Evolutionary conservation across 2,888 invertebrate genomes (phyloP).

Genomic region (Pedicia rivosa): DNA sequence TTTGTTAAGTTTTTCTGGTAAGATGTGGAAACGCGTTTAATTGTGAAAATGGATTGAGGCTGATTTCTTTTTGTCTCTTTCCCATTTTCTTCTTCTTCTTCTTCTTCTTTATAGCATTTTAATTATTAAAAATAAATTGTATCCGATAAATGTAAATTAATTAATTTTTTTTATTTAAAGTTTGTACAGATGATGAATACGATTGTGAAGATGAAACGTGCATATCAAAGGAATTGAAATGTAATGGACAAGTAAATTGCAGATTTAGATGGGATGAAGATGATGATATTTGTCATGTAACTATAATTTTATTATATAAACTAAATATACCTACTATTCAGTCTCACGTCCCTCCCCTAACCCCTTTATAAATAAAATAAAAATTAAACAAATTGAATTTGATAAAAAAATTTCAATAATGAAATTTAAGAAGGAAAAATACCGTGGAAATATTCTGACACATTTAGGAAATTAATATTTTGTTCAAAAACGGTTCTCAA

Average conservation of each 20-base stretch:
- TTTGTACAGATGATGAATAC: slow-evolving; percentile 44
- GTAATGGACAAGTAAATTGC: slow-evolving; percentile 65
- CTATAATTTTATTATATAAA: not conserved
- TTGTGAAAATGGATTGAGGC: not conserved
- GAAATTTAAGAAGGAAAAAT: too few relatives aligned
- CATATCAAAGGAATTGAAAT: slow-evolving; percentile 49
- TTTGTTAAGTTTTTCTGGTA: not conserved
- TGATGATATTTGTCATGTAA: slow-evolving; percentile 29
- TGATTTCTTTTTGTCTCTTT: not conserved
- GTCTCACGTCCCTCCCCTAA: too few relatives aligned
- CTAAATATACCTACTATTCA: too few relatives aligned
- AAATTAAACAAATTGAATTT: too few relatives aligned
- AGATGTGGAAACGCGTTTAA: not conserved
- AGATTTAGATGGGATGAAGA: slow-evolving; percentile 65
- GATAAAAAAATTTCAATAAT: too few relatives aligned
- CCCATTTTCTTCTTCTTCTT: too few relatives aligned
- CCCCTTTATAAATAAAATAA: too few relatives aligned
- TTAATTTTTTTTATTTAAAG: slow-evolving; percentile 6
- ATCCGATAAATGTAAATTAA: not conserved
- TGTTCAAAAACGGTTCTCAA: too few relatives aligned
- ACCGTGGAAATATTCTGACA: too few relatives aligned
- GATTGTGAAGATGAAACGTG: slow-evolving; percentile 82
- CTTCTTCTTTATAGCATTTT: too few relatives aligned
- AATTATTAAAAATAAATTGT: not conserved
- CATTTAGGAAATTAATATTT: too few relatives aligned